Base-by-base conservation (phyloP, 2,113 vertebrate genomes). In the Electrona antarctica region DNA sequence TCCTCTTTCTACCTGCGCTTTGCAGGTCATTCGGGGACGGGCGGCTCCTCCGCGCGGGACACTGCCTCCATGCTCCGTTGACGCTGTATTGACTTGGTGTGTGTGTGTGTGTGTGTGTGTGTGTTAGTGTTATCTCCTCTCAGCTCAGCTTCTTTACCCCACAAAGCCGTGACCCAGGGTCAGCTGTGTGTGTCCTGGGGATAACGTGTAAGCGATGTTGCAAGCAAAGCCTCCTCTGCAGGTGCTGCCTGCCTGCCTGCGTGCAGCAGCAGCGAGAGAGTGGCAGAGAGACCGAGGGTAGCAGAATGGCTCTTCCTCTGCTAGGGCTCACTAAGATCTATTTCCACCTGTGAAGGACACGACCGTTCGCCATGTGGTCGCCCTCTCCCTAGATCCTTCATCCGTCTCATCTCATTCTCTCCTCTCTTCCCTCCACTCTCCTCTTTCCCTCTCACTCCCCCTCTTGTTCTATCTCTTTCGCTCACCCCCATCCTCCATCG, bases 101-200 rank as follows among this genome's bases (percentile, higher is more conserved):
- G 28, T 12, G 65, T 64, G 60, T 75, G 54, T 63, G 46, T 63
- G 64, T 51, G n/a, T 50, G 47, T 77, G 69, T 51, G 61, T 76
- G 52, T 60, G 69, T 73, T 73, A 76, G 79, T 84, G 80, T 86
- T 86, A 88, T 89, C 88, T 90, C 71, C 63, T 85, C 73, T 83
- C 87, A 84, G 82, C 78, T 84, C 83, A 87, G 77, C 74, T 68
- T 88, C 88, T 88, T 84, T 87, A 87, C 81, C 78, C 77, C 70
- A 80, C 79, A 89, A 89, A 90, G 89, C 88, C 76, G 61, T 82
- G 82, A 89, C 89, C 85, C 69, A 3, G 84, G 89, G 84, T 90
- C 84, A 90, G 52, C 67, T 68, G 65, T 81, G 70, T 76, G 76
- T 77, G 73, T 75, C 55, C 11, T 3, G 76, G 67, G 84, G 80